Percentiles rank a stretch among this genome's conserved stretches.
Evolutionary conservation across 37 sponge, comb jelly and placozoan genomes (phyloP).

Genomic region (Lycopodina hypogea): DNA sequence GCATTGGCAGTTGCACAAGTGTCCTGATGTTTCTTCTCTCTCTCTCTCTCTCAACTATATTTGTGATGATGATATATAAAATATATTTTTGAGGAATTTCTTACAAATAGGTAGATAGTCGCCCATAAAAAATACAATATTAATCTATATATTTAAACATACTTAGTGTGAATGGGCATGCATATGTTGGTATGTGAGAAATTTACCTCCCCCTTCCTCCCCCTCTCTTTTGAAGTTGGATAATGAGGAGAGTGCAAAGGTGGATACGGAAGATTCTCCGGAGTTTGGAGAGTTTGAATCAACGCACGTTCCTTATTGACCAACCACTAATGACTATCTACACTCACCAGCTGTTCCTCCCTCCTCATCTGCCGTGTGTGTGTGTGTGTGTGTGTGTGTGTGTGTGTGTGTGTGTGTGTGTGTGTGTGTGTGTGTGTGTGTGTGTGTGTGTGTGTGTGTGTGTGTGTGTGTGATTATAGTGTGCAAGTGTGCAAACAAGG

Average conservation of each 20-base stretch:
- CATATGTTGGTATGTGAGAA: too few species aligned
- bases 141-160: too few species aligned
- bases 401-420: too few species aligned
- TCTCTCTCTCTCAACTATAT: background rate
- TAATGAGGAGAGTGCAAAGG: conserved; percentile 47
- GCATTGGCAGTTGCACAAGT: background rate
- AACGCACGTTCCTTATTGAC: conserved; percentile 59
- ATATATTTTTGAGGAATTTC: background rate
- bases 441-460: too few species aligned
- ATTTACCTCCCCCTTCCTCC: conserved; percentile 3
- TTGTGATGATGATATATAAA: background rate
- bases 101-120: too few species aligned
- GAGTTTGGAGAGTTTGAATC: conserved; percentile 49
- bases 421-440: too few species aligned
- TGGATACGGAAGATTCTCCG: conserved; percentile 8
- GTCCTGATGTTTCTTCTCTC: background rate
- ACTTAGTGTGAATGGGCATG: too few species aligned
- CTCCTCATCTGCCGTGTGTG: background rate
- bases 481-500: too few species aligned
- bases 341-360: background rate
- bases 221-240: conserved; percentile 48
- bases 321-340: background rate
- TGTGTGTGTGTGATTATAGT: too few species aligned
- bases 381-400: too few species aligned
- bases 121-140: too few species aligned